Base-by-base conservation (phyloP, 2,113 vertebrate species). In the Nestor notabilis region DNA sequence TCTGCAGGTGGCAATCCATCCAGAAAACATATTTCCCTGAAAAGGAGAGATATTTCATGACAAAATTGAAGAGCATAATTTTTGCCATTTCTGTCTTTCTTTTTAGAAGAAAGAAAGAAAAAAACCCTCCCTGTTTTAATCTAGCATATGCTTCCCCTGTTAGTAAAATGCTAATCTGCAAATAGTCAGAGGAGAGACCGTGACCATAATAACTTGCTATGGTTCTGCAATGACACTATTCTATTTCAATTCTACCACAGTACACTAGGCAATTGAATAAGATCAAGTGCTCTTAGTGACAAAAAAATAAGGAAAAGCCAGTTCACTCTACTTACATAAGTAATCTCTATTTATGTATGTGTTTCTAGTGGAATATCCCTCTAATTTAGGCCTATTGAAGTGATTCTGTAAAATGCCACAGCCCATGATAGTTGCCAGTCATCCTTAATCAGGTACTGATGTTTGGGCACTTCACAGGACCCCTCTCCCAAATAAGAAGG, bases 1-100 rank as follows among this genome's bases (percentile, higher is more conserved):
- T 94, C 92, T 85, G 89, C 84, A 96, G 87, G 95, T 96, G 78
- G 72, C 79, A 96, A 96, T 96, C 76, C 89, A 97, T 97, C 82
- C 83, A 95, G 72, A 87, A 87, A 95, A 87, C 28, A 25, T 75
- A 96, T 93, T 94, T 96, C 71, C 46, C 63, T 90, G 89, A 94
- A 93, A 97, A 95, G 66, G 21, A 90, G 81, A 88, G 63, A 86
- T 93, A 93, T 90, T 96, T 94, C 83, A 89, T 43, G 63, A 44
- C 0, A 2, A 89, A 95, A 89, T 21, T 81, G 79, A 95, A 86
- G 28, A 78, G 46, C n/a, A 50, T 82, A 81, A 56, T 85, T 96
- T 95, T 95, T 95, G 66, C 37, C 31, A 74, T 90, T 95, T 94
- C 68, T 47, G 33, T 27, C 49, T 76, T 64, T 50, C 58, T 68